Base-by-base conservation (phyloP, 2,797 vertebrate species). In the Enteromius viviparus region DNA sequence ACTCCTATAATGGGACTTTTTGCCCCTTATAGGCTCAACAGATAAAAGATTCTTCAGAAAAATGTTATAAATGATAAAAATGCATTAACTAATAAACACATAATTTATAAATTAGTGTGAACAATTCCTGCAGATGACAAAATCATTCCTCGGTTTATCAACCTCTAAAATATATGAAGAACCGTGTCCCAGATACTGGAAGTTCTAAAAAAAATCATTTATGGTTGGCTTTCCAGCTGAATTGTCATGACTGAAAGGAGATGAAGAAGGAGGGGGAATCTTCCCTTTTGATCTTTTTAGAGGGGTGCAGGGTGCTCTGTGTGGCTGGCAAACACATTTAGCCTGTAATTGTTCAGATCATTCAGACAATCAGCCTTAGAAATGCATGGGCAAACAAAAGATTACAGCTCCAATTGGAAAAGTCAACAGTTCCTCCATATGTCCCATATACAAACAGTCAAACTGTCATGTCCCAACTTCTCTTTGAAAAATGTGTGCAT, bases 271-370 rank as follows among this genome's bases (percentile, higher is more conserved):
- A 91, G 87, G 90, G 91, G 89, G 89, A 90, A 89, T 85, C 86
- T 87, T 88, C 88, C 86, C 92, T 93, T 95, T 95, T 95, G 93
- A 95, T 95, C 93, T 94, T 92, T 93, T 94, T 91, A 93, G 92
- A 90, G 55, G 84, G 87, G 83, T 68, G 81, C 87, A 91, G 87
- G 86, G 87, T 76, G 45, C 87, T 90, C 88, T 88, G 89, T 91
- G 87, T 90, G 91, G 91, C 93, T 94, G 94, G 93, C 93, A 95
- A 94, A 95, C 94, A 93, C 93, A 93, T 94, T 95, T 94, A 94
- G 91, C 91, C 90, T 86, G 89, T 94, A 93, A 94, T 94, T 92
- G 93, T 94, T 93, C 89, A 90, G 92, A 93, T 94, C 93, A 93
- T 92, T 90, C 93, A 92, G 91, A 93, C 92, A 93, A 91, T 94